Evolutionary conservation across 1,140 invertebrate genomes (phyloP).

Genomic region (Venturia canescens): DNA sequence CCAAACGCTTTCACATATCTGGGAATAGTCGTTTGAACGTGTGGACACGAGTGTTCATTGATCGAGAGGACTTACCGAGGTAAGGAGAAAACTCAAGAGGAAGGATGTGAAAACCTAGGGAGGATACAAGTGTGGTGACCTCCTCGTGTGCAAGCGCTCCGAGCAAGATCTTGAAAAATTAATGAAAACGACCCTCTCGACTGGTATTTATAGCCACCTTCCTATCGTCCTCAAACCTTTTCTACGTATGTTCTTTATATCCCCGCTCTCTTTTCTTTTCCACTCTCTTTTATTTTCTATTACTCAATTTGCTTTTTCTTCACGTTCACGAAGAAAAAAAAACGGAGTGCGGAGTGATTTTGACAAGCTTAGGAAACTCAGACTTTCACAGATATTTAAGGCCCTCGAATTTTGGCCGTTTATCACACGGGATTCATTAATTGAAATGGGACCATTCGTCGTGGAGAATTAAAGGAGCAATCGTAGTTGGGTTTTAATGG

Average conservation of each 20-base stretch:
- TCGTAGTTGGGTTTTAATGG: too few species aligned
- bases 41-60: constrained; percentile 22
- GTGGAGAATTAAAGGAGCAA: neutral
- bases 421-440: neutral
- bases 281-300: neutral
- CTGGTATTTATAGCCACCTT: constrained; percentile 18
- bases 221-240: constrained; percentile 8
- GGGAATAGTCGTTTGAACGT: neutral
- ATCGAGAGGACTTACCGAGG: constrained; percentile 10
- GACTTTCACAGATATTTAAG: neutral
- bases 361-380: neutral
- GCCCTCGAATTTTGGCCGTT: neutral
- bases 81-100: neutral
- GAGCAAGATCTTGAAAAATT: constrained; percentile 43
- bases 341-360: neutral
- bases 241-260: neutral
- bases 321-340: neutral
- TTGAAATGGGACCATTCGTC: neutral
- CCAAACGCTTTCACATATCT: neutral
- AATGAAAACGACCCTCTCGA: constrained; percentile 41
- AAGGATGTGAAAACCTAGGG: neutral
- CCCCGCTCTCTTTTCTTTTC: neutral
- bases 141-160: neutral
- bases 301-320: neutral
- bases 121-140: neutral